These are phyloP conservation scores for Teleogryllus occipitalis DNA, from an alignment of 1,140 invertebrate species.

Conservation along the genomic window DNA sequence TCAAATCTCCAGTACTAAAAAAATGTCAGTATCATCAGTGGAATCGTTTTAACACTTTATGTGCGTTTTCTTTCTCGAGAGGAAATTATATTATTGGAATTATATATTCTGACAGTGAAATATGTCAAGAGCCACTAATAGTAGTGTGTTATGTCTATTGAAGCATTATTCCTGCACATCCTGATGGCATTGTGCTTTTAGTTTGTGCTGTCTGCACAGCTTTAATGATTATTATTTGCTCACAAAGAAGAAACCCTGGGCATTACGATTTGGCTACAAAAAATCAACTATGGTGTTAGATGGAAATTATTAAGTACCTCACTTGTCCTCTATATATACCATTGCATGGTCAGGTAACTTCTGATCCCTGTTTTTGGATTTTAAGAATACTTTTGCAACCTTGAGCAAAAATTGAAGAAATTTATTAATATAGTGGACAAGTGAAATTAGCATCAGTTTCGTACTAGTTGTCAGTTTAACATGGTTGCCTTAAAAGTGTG, in stretches of 20 bases:
- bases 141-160: neutral
- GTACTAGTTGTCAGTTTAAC: neutral
- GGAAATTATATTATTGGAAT: too few relatives aligned
- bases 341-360: neutral
- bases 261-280: neutral
- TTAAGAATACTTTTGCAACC: neutral
- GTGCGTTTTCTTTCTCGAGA: too few relatives aligned
- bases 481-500: neutral
- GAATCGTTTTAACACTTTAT: too few relatives aligned
- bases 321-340: neutral
- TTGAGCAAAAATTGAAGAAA: neutral
- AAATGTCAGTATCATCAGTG: too few relatives aligned
- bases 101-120: neutral
- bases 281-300: neutral
- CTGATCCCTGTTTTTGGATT: too few relatives aligned
- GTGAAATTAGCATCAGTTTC: neutral
- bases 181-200: neutral
- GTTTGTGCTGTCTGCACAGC: neutral
- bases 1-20: too few relatives aligned
- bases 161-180: neutral
- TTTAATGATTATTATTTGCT: neutral
- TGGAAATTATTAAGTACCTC: neutral
- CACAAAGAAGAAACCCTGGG: neutral
- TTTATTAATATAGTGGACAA: neutral
- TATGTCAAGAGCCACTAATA: neutral